Evolutionary conservation across 2,888 invertebrate genomes (phyloP).

Genomic region (Mesodorylaimus sp.): DNA sequence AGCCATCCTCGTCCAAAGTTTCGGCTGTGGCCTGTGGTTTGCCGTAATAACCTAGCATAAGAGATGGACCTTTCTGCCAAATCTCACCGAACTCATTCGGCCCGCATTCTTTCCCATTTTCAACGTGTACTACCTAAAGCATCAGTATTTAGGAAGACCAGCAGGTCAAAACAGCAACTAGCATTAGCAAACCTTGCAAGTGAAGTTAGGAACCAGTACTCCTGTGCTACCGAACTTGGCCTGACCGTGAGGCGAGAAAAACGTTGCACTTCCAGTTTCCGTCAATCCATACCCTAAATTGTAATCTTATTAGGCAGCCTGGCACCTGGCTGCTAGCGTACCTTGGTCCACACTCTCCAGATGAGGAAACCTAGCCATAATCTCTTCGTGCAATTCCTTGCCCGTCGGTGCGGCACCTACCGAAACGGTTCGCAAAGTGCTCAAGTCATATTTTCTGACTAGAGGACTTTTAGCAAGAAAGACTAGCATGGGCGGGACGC

Average conservation of each 20-base stretch:
- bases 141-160: neutral
- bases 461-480: conserved; percentile 47
- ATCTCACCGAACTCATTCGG: conserved; percentile 57
- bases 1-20: conserved; percentile 49
- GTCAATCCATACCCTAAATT: conserved; percentile 57
- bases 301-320: no score
- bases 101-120: conserved; percentile 42
- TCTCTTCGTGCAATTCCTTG: conserved; percentile 49
- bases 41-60: conserved; percentile 66
- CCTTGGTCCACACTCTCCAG: no score
- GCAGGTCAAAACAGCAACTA: no score
- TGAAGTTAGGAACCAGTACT: conserved; percentile 43
- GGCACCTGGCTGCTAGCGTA: no score
- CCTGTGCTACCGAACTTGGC: conserved; percentile 50
- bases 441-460: conserved; percentile 53
- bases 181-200: conserved; percentile 43
- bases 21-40: conserved; percentile 49
- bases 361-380: no score
- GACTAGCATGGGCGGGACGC: conserved; percentile 60
- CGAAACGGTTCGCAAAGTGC: conserved; percentile 47
- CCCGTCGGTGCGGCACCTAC: conserved; percentile 67
- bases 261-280: conserved; percentile 47
- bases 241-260: conserved; percentile 22
- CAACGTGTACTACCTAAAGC: conserved; percentile 26
- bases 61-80: conserved; percentile 57